These are phyloP conservation scores for Mythimna lalbum DNA, from an alignment of 2,888 invertebrate species.

Conservation along the genomic window DNA sequence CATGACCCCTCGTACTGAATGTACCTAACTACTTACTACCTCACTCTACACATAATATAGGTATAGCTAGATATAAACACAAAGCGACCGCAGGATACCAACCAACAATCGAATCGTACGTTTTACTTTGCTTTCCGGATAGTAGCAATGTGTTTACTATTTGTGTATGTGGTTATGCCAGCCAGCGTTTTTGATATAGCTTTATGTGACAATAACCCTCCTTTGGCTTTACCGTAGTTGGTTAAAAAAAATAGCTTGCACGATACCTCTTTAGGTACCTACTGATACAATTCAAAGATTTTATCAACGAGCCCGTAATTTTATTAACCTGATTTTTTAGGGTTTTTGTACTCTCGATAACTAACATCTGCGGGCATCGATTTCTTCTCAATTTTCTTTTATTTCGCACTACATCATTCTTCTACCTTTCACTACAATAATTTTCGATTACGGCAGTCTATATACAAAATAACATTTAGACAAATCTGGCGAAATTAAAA, in stretches of 20 bases:
- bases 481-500: background rate
- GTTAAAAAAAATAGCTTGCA: no score
- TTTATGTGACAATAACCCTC: background rate
- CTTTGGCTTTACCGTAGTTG: no score
- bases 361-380: constrained; percentile 44
- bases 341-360: constrained; percentile 51
- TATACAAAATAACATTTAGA: background rate
- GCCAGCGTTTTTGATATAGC: background rate
- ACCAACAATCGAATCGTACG: constrained; percentile 25
- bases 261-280: background rate
- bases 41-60: constrained; percentile 46
- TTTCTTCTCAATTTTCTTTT: constrained; percentile 3
- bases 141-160: constrained; percentile 6
- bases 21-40: constrained; percentile 64
- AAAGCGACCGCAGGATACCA: constrained; percentile 32
- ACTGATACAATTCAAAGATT: background rate
- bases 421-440: background rate
- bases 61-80: constrained; percentile 36
- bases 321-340: constrained; percentile 1
- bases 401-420: background rate
- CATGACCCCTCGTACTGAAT: constrained; percentile 72
- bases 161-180: background rate
- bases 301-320: background rate
- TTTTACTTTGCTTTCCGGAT: constrained; percentile 25
- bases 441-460: background rate